Base-by-base conservation (phyloP, 1,140 invertebrate species). In the Ctenoplectra terminalis region DNA sequence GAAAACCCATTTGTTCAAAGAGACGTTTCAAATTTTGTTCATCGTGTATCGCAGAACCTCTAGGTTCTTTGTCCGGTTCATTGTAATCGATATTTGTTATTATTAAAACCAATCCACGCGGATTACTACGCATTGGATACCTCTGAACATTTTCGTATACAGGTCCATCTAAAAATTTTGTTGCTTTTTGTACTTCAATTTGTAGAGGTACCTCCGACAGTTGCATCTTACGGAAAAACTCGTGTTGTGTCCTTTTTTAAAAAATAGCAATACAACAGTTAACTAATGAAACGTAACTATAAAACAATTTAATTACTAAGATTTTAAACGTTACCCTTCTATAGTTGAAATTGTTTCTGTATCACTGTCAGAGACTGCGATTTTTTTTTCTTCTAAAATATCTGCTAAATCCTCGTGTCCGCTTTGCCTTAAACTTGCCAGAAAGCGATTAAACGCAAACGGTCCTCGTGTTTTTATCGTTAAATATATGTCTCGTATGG, bases 61-160 rank as follows among this genome's bases (percentile, higher is more conserved):
- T 92, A 17, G 81, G 84, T 15, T 86, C 80, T 0, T 88, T 8
- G 13, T 83, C 31, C 1, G 48, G 29, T 40, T 90, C 89, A 8
- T 86, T 58, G 50, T 94, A 95, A 60, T 93, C 85, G 2, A 95
- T 94, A 75, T 95, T 95, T 66, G 95, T 95, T 43, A 96, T 94
- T 60, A 96, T 93, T 20, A 96, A 90, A 52, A 95, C 92, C 26
- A 94, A 93, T 20, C 95, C 95, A 56, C 95, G 94, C 29, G 95
- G 94, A 37, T 93, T 92, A 52, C 93, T 94, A 66, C 92, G 88
- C 94, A 95, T 95, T n/a, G 88, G 85, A 90, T 95, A 95, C 64
- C 83, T 88, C 66, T 88, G 85, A 50, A 94, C 85, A 29, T 81
- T 56, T 31, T 81, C 71, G 63, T 86, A 79, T 1, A 80, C 63